Percentiles rank a stretch among this genome's conserved stretches.
Evolutionary conservation across 2,888 invertebrate species (phyloP).

Genomic region (Anagyrus pseudococci): DNA sequence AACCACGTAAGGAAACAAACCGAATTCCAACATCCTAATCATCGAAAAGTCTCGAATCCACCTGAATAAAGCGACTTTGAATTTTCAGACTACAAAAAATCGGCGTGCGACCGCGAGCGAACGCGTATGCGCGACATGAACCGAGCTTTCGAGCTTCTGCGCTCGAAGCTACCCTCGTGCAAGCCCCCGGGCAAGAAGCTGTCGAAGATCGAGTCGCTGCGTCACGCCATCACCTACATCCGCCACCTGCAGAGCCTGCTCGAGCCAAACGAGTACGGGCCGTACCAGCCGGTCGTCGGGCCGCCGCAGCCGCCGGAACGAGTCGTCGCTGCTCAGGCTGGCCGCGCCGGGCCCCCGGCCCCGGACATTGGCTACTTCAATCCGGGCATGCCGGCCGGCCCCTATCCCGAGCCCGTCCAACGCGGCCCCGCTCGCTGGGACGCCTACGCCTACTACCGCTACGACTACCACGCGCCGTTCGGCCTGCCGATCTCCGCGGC

Average conservation of each 20-base stretch:
- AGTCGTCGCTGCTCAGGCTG: not conserved
- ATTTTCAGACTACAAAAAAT: constrained; percentile 77
- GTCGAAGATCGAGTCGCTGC: constrained; percentile 83
- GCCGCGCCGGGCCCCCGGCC: constrained; percentile 48
- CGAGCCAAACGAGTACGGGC: constrained; percentile 44
- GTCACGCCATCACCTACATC: constrained; percentile 82
- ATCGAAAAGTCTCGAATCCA: too few relatives aligned
- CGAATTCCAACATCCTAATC: too few relatives aligned
- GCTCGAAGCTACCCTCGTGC: constrained; percentile 77
- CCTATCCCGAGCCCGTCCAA: constrained; percentile 36
- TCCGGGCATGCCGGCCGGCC: constrained; percentile 18
- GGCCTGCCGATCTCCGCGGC: constrained; percentile 44
- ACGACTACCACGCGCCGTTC: constrained; percentile 56
- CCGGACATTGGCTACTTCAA: constrained; percentile 52
- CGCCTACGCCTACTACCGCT: constrained; percentile 56
- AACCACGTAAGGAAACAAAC: too few relatives aligned
- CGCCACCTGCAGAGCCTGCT: constrained; percentile 73
- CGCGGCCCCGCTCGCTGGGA: constrained; percentile 54
- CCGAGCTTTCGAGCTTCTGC: constrained; percentile 77
- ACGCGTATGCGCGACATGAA: constrained; percentile 89
- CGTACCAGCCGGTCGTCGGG: constrained; percentile 48
- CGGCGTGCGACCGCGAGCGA: constrained; percentile 83
- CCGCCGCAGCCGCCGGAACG: constrained; percentile 1
- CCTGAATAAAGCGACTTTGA: not conserved
- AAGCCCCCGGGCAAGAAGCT: constrained; percentile 86